These are phyloP conservation scores for Catharus fuscescens DNA, from an alignment of 2,113 vertebrate species.

Conservation along the genomic window DNA sequence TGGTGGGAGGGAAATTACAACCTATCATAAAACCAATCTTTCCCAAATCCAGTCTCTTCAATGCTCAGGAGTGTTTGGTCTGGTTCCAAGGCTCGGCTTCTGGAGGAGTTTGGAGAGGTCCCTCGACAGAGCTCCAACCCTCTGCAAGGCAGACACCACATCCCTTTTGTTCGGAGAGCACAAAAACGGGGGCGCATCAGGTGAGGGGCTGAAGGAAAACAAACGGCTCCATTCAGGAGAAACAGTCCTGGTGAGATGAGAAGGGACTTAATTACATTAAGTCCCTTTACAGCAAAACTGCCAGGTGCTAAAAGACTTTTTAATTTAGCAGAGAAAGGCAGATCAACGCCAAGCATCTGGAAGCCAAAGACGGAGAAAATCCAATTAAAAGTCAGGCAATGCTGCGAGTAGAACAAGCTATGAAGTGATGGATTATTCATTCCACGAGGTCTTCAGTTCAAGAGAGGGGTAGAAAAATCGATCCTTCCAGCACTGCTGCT, in stretches of 20 bases:
- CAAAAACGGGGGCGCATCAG: fast-evolving
- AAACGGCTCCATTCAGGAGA: background rate
- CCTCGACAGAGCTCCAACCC: background rate
- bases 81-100: conserved; percentile 8
- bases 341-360: conserved; percentile 42
- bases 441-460: background rate
- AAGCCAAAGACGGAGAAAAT: conserved; percentile 1
- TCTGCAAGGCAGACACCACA: background rate
- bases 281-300: conserved; percentile 14
- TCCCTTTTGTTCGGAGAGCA: background rate
- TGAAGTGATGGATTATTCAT: conserved; percentile 23
- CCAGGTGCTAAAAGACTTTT: conserved; percentile 58
- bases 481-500: background rate
- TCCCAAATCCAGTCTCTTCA: background rate
- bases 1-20: conserved; percentile 37
- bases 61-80: background rate
- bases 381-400: conserved; percentile 39
- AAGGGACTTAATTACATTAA: conserved; percentile 47
- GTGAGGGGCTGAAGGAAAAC: background rate
- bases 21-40: background rate
- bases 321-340: conserved; percentile 49
- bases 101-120: conserved; percentile 21
- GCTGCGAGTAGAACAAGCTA: background rate
- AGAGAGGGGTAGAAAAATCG: background rate
- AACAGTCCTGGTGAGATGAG: background rate